A percentile compares a stretch with the other conserved stretches of the same genome.
Evolutionary conservation across 2,888 invertebrate genomes (phyloP).

Genomic region (Empis stercorea): DNA sequence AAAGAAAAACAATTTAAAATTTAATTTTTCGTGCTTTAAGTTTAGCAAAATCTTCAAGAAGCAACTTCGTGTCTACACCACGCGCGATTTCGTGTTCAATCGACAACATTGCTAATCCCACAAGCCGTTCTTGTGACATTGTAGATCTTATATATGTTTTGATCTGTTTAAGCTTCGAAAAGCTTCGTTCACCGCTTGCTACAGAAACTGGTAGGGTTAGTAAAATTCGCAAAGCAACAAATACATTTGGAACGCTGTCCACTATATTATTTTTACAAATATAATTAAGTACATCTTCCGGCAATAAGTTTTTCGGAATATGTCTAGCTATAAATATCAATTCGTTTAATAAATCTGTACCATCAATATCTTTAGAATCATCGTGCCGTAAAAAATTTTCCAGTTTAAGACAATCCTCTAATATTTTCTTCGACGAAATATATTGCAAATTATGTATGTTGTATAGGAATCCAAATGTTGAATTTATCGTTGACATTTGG

Average conservation of each 20-base stretch:
- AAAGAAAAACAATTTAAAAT: neutral
- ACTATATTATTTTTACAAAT: neutral
- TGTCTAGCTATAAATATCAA: neutral
- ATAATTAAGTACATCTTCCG: neutral
- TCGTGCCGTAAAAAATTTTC: neutral
- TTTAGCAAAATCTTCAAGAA: neutral
- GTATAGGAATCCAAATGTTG: conserved; percentile 3
- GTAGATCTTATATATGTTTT: conserved; percentile 18
- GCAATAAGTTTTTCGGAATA: neutral
- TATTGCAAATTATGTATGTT: neutral
- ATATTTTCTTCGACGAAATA: neutral
- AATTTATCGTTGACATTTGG: conserved; percentile 1
- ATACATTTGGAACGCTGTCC: conserved; percentile 1
- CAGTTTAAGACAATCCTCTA: neutral
- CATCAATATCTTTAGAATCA: neutral
- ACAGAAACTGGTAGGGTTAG: conserved; percentile 6
- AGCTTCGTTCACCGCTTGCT: conserved; percentile 2
- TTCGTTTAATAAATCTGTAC: neutral
- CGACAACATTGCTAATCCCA: conserved; percentile 18
- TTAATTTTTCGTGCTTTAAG: neutral
- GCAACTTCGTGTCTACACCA: conserved; percentile 11
- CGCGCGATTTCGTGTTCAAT: conserved; percentile 20
- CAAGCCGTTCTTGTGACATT: conserved; percentile 16
- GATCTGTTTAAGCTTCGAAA: conserved; percentile 11
- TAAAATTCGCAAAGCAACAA: conserved; percentile 4